A percentile compares a stretch with the other conserved stretches of the same genome.
These are phyloP conservation scores for Pegoplata infirma DNA, from an alignment of 2,888 invertebrate species.

Conservation along the genomic window DNA sequence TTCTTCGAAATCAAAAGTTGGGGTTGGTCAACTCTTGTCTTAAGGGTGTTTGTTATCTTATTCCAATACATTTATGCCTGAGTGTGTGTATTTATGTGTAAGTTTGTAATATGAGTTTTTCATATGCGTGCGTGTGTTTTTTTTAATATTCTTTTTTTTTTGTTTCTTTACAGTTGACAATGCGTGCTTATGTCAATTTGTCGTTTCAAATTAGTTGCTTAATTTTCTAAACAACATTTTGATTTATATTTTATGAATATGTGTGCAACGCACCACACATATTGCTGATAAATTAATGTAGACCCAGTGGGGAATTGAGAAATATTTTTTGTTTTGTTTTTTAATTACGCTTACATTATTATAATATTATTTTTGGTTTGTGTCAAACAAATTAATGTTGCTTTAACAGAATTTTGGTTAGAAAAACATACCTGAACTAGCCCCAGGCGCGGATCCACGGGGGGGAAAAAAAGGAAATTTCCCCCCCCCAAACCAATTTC, in stretches of 20 bases:
- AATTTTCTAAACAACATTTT: slow-evolving; percentile 49
- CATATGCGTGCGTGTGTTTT: no score
- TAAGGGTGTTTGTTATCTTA: slow-evolving; percentile 15
- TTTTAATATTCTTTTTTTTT: not conserved
- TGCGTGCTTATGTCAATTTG: slow-evolving; percentile 40
- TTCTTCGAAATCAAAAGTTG: no score
- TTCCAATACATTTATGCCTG: not conserved
- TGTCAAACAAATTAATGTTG: no score
- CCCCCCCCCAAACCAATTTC: no score
- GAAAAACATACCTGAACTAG: no score
- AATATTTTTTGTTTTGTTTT: not conserved
- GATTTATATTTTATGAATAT: slow-evolving; percentile 42
- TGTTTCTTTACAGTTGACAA: slow-evolving; percentile 10
- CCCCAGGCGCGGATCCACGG: no score
- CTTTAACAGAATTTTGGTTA: no score
- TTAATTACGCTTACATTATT: no score
- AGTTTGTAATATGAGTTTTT: not conserved
- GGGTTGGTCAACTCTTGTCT: slow-evolving; percentile 34
- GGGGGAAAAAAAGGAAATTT: no score
- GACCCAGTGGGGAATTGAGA: not conserved
- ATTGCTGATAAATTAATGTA: not conserved
- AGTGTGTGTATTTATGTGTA: not conserved
- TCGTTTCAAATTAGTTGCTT: slow-evolving; percentile 55
- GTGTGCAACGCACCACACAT: not conserved
- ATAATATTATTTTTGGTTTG: no score